A percentile compares a stretch with the other conserved stretches of the same genome.
phyloP scores from a whole-genome alignment of 2,888 invertebrate species.

The Crematogaster levior region DNA sequence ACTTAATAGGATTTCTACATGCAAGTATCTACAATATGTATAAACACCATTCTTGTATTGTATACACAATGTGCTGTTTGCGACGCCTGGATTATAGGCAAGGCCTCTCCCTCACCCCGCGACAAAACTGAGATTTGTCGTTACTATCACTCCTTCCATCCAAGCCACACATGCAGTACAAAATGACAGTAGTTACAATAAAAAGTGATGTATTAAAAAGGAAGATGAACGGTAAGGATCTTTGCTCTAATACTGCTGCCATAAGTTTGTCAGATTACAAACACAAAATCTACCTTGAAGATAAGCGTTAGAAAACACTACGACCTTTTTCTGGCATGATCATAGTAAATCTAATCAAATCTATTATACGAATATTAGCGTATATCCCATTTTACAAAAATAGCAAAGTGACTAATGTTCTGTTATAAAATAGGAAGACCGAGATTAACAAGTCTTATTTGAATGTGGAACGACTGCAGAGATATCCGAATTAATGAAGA shows the following conservation, averaged over 20 bases:
- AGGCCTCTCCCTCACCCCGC: neutral
- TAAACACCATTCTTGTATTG: conserved; percentile 68
- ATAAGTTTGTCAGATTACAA: conserved; percentile 67
- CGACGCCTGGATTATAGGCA: conserved; percentile 52
- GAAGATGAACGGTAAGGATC: conserved; percentile 79
- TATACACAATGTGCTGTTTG: conserved; percentile 51
- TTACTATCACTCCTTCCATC: neutral
- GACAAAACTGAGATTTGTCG: neutral
- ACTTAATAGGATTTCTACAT: conserved; percentile 77
- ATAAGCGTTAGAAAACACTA: conserved; percentile 16
- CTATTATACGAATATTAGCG: neutral
- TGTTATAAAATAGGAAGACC: conserved; percentile 22
- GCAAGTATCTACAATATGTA: conserved; percentile 81
- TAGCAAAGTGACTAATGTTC: neutral
- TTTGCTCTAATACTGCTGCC: conserved; percentile 84
- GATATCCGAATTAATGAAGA: neutral
- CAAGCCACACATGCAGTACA: conserved; percentile 69
- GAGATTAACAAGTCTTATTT: conserved; percentile 11
- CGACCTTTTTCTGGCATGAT: neutral
- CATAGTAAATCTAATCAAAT: conserved; percentile 23
- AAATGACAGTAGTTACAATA: conserved; percentile 74
- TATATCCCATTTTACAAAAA: neutral
- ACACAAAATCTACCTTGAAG: conserved; percentile 55
- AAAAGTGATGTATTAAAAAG: conserved; percentile 68
- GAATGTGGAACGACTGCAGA: neutral